Percentiles rank a stretch among this genome's conserved stretches.
Conservation (phyloP, 2,888 invertebrate genomes). For the Dynastes hyllus region DNA sequence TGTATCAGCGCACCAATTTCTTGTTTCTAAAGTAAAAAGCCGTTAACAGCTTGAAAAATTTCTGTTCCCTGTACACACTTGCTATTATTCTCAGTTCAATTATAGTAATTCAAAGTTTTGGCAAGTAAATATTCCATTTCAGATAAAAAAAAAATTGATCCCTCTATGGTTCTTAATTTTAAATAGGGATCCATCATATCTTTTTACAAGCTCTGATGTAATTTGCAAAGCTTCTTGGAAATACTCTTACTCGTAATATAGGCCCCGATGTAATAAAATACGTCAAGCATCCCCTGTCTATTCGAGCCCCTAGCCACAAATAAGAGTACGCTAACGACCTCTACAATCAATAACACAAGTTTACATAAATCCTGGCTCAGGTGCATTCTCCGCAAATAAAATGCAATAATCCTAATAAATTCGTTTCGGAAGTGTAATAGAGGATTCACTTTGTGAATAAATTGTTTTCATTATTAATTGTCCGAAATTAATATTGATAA, state of each 20-base stretch:
- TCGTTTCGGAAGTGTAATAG: slow-evolving; percentile 46
- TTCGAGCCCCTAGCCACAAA: slow-evolving; percentile 62
- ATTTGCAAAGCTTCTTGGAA: not conserved
- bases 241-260: slow-evolving; percentile 6
- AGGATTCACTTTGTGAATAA: slow-evolving; percentile 45
- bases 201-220: slow-evolving; percentile 1
- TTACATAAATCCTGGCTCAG: slow-evolving; percentile 66
- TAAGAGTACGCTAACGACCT: slow-evolving; percentile 65
- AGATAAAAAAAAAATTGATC: slow-evolving; percentile 25
- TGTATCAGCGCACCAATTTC: too few relatives aligned
- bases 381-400: slow-evolving; percentile 61
- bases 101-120: not conserved
- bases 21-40: too few relatives aligned
- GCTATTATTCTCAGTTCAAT: too few relatives aligned
- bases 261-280: slow-evolving; percentile 57
- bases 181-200: slow-evolving; percentile 17
- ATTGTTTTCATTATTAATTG: slow-evolving; percentile 51
- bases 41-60: too few relatives aligned
- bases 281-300: slow-evolving; percentile 58
- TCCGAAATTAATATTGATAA: slow-evolving; percentile 51
- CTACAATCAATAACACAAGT: slow-evolving; percentile 65
- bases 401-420: slow-evolving; percentile 59
- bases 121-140: not conserved
- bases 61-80: too few relatives aligned
- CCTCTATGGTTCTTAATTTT: not conserved